phyloP scores from a whole-genome alignment of 2,113 vertebrate species.

The Cichladusa arquata region DNA sequence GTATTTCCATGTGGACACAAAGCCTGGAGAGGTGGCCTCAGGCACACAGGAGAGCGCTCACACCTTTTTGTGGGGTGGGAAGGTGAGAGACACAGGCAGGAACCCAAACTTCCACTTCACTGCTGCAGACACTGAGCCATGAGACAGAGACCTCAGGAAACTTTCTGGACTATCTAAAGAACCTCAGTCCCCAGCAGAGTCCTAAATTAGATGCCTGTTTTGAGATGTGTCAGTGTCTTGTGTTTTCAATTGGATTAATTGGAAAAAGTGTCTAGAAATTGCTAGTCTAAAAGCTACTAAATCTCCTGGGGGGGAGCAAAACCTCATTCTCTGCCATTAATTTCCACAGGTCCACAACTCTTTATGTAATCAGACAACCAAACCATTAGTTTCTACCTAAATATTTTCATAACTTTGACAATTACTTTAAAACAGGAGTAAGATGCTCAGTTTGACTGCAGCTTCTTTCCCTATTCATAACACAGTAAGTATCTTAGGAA shows the following conservation, averaged over 20 bases:
- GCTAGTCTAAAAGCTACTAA: not conserved
- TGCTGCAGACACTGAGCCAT: fast-evolving
- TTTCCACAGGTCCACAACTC: not conserved
- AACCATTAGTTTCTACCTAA: conserved; percentile 1
- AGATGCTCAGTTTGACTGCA: not conserved
- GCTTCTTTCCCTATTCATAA: conserved; percentile 9
- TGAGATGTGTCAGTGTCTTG: not conserved
- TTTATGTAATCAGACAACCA: conserved; percentile 3
- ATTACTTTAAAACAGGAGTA: conserved; percentile 11
- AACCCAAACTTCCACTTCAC: not conserved
- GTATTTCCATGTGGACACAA: not conserved
- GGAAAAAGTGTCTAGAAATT: not conserved
- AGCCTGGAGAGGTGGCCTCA: not conserved
- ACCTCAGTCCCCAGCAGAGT: not conserved
- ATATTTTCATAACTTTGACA: conserved; percentile 37
- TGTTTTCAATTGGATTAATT: not conserved
- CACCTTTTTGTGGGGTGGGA: not conserved
- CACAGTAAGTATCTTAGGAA: conserved; percentile 14
- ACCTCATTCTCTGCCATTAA: not conserved
- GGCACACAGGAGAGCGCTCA: not conserved
- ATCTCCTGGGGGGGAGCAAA: not conserved
- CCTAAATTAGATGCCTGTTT: not conserved
- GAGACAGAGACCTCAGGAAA: not conserved
- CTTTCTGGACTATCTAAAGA: not conserved
- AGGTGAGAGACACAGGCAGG: not conserved